phyloP scores from a whole-genome alignment of 2,113 vertebrate species.

The Delphinapterus leucas region DNA sequence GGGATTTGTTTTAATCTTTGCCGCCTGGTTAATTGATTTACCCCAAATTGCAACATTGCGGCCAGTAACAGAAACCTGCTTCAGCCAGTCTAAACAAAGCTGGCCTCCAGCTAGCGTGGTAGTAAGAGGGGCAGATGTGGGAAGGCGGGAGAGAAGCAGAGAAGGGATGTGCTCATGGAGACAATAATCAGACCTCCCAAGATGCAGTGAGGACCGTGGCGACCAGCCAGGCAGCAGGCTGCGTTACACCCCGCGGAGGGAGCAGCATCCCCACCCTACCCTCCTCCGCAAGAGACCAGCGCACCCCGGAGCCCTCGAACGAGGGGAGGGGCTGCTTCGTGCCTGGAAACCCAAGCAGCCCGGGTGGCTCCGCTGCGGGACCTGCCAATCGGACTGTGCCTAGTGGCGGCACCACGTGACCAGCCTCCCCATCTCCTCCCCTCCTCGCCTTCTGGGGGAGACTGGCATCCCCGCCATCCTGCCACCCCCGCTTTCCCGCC shows the following conservation, averaged over 20 bases:
- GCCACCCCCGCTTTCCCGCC: neutral
- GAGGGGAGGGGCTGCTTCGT: neutral
- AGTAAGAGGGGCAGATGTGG: neutral
- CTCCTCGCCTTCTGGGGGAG: slow-evolving; percentile 52
- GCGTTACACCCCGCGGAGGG: fast-evolving
- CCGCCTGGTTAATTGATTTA: neutral
- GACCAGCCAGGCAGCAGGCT: fast-evolving
- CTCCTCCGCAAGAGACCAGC: fast-evolving
- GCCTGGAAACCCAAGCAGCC: neutral
- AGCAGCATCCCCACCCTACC: neutral
- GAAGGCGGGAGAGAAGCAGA: neutral
- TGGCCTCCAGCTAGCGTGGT: neutral
- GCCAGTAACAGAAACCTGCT: neutral
- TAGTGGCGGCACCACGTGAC: slow-evolving; percentile 52
- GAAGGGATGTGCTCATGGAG: neutral
- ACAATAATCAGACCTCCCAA: neutral
- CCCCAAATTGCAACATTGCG: neutral
- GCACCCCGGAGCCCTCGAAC: neutral
- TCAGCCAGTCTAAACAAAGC: neutral
- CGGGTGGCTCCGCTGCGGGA: neutral
- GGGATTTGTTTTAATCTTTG: neutral
- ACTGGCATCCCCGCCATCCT: slow-evolving; percentile 48
- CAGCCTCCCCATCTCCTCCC: neutral
- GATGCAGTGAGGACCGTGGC: neutral
- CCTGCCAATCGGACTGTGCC: slow-evolving; percentile 24